Evolutionary conservation across 1,140 invertebrate genomes (phyloP), one percentile per base, ranked within the genome.

Genomic region (Drosophila murphyi): DNA sequence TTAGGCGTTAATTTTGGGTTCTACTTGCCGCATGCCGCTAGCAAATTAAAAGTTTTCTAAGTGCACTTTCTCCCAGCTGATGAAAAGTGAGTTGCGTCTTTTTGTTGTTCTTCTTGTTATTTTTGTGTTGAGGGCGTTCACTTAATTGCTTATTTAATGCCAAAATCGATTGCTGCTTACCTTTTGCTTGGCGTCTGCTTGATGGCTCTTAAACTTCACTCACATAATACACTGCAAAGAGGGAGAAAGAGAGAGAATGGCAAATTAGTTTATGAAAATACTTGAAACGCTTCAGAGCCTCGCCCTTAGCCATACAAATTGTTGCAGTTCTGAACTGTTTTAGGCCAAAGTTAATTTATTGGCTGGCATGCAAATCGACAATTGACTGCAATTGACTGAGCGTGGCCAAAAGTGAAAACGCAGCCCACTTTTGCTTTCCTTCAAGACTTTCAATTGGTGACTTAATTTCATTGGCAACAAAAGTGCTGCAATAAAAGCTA

Each of bases 1-100:
- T 88, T 89, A 88, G 80, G 85, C 85, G 85, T 89, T 88, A 88
- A 88, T 88, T 88, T 76, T 67, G 78, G 80, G 86, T 88, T 88
- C 85, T 77, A 68, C 51, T 62, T 55, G 43, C 60, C 34, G 43
- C 43, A 29, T 61, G 59, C 59, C 59, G 35, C n/a, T 81, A 75
- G 82, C 70, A 87, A 87, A 87, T 87, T 87, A 87, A 51, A 72
- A 63, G 52, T 59, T 64, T 55, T 80, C 57, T 51, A 50, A 71
- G 68, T 73, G 80, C 85, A 88, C 83, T 88, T 88, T 88, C 83
- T 88, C 83, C 69, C 51, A 51, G 57, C n/a, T 4, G 28, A 63
- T 47, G 41, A 77, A 70, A 78, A 74, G 68, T 82, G 80, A 85
- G 67, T 70, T 83, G 76, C 71, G 57, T 80, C 43, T 60, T 43